Evolutionary conservation across 1,140 invertebrate species (phyloP).

Genomic region (Drosophila sp.): DNA sequence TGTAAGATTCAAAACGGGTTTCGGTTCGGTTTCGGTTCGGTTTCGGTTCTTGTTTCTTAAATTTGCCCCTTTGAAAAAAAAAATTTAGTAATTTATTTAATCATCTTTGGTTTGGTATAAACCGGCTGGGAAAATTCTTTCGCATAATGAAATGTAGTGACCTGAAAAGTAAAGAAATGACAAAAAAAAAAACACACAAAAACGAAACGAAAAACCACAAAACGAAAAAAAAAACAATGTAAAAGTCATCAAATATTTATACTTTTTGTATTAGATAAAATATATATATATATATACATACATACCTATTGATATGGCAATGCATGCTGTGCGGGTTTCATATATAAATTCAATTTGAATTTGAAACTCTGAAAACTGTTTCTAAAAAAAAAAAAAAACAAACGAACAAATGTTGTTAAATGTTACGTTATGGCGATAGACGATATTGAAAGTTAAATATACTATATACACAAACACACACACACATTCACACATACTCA

Average conservation of each 20-base stretch:
- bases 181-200: slow-evolving; percentile 48
- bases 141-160: slow-evolving; percentile 72
- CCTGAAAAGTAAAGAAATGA: slow-evolving; percentile 45
- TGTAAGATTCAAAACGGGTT: not conserved
- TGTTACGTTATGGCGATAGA: slow-evolving; percentile 51
- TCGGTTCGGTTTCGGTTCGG: not conserved
- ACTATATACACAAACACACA: slow-evolving; percentile 21
- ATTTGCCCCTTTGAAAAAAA: too few species aligned
- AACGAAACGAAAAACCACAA: slow-evolving; percentile 43
- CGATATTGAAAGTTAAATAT: slow-evolving; percentile 22
- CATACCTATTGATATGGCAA: slow-evolving; percentile 38
- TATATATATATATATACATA: slow-evolving; percentile 20
- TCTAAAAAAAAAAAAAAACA: slow-evolving; percentile 10
- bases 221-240: slow-evolving; percentile 40
- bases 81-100: not conserved
- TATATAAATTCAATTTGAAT: slow-evolving; percentile 13
- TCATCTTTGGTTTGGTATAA: slow-evolving; percentile 31
- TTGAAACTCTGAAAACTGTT: slow-evolving; percentile 40
- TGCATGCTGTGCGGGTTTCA: slow-evolving; percentile 63
- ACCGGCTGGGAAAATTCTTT: slow-evolving; percentile 60
- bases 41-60: too few species aligned
- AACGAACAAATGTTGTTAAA: slow-evolving; percentile 58
- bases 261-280: slow-evolving; percentile 65
- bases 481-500: slow-evolving; percentile 21
- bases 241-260: slow-evolving; percentile 59